phyloP scores from a whole-genome alignment of 2,113 vertebrate genomes.

The Mionectes macconnelli region DNA sequence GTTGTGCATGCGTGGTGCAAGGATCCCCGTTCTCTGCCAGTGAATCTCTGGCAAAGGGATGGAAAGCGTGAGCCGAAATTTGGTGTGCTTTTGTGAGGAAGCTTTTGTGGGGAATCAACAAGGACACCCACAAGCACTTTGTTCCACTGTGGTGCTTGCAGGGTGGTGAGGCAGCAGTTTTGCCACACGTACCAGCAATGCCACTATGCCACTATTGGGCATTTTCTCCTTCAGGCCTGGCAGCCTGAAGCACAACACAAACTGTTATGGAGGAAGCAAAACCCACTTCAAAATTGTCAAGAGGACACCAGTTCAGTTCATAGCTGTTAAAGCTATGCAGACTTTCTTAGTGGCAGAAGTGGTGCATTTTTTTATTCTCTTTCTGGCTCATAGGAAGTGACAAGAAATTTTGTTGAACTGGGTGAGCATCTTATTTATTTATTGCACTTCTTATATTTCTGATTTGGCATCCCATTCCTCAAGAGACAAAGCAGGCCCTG shows the following conservation, averaged over 20 bases:
- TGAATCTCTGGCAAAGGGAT: background rate
- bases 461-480: background rate
- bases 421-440: background rate
- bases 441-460: background rate
- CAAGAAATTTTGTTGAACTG: background rate
- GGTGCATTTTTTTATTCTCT: background rate
- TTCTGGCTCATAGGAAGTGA: background rate
- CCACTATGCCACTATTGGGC: rapidly evolving
- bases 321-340: background rate
- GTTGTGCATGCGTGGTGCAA: background rate
- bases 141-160: background rate
- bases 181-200: rapidly evolving
- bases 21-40: background rate
- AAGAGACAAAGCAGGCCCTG: background rate
- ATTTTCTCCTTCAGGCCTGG: background rate
- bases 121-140: background rate
- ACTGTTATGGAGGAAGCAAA: background rate
- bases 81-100: rapidly evolving
- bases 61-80: rapidly evolving
- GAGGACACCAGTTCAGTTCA: background rate
- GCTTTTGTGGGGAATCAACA: background rate
- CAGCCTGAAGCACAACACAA: background rate
- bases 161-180: rapidly evolving
- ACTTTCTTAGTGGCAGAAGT: background rate
- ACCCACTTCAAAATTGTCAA: background rate